Conservation (phyloP, 2,888 invertebrate species). For the Asteroscopus sphinx region DNA sequence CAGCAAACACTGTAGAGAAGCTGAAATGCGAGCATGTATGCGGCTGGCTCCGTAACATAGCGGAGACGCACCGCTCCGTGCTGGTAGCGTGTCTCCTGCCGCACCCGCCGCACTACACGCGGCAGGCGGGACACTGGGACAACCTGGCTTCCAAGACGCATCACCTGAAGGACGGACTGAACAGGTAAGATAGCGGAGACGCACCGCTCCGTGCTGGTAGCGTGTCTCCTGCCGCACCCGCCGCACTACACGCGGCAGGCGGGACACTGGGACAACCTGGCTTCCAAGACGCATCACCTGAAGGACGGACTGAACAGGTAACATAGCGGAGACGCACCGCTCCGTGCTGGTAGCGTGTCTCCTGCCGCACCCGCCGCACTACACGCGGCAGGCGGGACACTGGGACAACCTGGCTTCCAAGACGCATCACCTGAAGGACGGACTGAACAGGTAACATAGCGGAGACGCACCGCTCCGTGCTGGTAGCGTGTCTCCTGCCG, state of each 20-base stretch:
- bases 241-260: conserved; percentile 98
- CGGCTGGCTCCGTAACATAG: conserved; percentile 95
- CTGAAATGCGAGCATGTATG: conserved; percentile 98
- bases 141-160: conserved; percentile 95
- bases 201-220: conserved; percentile 97
- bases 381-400: conserved; percentile 98
- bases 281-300: conserved; percentile 96
- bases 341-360: conserved; percentile 97
- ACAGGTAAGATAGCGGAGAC: conserved; percentile 93
- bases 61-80: conserved; percentile 95
- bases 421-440: conserved; percentile 97
- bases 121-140: conserved; percentile 99
- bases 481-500: conserved; percentile 97
- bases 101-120: conserved; percentile 98
- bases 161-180: conserved; percentile 98
- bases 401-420: conserved; percentile 97
- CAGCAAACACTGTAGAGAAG: conserved; percentile 96
- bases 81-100: conserved; percentile 98
- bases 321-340: conserved; percentile 95
- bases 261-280: conserved; percentile 98
- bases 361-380: conserved; percentile 98
- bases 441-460: conserved; percentile 94
- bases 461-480: conserved; percentile 95
- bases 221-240: conserved; percentile 98
- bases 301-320: too few species aligned